These are phyloP conservation scores for human (Homo sapiens) DNA, from an alignment of 2,113 vertebrate species.

Conservation along the genomic window DNA sequence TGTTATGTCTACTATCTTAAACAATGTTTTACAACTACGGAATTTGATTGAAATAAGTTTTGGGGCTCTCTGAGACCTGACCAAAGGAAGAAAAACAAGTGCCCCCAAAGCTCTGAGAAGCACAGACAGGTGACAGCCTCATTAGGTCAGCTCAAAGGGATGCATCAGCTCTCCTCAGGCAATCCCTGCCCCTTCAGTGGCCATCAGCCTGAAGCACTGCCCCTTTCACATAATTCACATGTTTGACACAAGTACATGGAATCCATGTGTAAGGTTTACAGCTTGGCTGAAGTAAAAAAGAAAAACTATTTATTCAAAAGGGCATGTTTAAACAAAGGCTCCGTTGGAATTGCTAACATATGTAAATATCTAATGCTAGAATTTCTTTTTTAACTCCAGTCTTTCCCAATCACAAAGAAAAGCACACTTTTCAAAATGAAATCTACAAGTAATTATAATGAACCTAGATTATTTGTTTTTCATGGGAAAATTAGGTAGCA, in stretches of 20 bases:
- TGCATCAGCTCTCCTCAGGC: background rate
- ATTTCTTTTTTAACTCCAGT: background rate
- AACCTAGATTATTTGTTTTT: background rate
- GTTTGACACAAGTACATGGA: background rate
- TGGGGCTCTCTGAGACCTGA: slow-evolving; percentile 2
- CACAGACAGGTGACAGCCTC: background rate
- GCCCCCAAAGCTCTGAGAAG: background rate
- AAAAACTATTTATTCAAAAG: background rate
- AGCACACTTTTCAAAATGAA: background rate
- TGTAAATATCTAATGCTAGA: background rate
- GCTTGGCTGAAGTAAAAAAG: background rate
- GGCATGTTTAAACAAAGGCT: background rate
- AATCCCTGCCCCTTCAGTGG: background rate
- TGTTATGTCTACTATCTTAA: slow-evolving; percentile 1
- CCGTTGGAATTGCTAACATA: background rate
- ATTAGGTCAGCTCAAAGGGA: background rate
- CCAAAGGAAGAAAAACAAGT: background rate
- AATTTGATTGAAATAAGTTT: background rate
- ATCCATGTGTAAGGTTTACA: background rate
- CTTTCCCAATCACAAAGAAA: slow-evolving; percentile 11
- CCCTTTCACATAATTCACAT: background rate
- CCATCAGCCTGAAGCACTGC: background rate
- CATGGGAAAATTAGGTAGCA: background rate
- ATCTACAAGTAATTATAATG: slow-evolving; percentile 13
- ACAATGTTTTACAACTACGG: slow-evolving; percentile 34